These are phyloP conservation scores for Cirrhinus mrigala DNA, from an alignment of 2,797 vertebrate species.

Conservation along the genomic window DNA sequence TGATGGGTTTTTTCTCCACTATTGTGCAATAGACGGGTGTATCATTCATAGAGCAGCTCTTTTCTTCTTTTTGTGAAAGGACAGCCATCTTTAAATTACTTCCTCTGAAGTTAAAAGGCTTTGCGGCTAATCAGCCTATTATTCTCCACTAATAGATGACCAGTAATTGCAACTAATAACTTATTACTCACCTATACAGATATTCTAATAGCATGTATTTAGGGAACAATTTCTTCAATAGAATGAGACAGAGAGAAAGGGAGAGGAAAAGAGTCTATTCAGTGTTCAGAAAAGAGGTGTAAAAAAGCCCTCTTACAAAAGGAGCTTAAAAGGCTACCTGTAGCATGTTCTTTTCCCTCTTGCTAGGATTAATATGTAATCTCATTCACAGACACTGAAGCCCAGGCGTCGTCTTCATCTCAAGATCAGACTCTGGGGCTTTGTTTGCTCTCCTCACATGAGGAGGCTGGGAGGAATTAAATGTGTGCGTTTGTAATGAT, in stretches of 20 bases:
- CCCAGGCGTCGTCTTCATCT: conserved; percentile 76
- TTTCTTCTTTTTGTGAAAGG: conserved; percentile 82
- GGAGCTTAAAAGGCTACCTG: conserved; percentile 85
- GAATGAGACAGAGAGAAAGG: conserved; percentile 64
- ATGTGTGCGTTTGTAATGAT: conserved; percentile 63
- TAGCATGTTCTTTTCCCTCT: conserved; percentile 81
- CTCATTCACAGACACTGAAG: conserved; percentile 82
- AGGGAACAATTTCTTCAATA: conserved; percentile 82
- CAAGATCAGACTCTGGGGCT: conserved; percentile 75
- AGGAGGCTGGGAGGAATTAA: conserved; percentile 61
- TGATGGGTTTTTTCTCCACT: conserved; percentile 80
- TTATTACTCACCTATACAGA: conserved; percentile 86
- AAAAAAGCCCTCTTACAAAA: conserved; percentile 80
- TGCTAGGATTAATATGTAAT: conserved; percentile 83
- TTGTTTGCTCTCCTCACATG: conserved; percentile 76
- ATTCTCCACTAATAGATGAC: conserved; percentile 85
- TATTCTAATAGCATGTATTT: conserved; percentile 88
- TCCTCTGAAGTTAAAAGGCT: conserved; percentile 86
- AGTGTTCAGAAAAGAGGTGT: conserved; percentile 77
- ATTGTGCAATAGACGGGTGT: conserved; percentile 79
- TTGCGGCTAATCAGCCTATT: conserved; percentile 83
- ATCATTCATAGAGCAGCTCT: conserved; percentile 79
- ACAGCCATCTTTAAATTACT: conserved; percentile 83
- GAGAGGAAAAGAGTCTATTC: conserved; percentile 73
- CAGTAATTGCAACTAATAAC: conserved; percentile 90